Base-by-base conservation (phyloP, 2,797 vertebrate genomes). In the Mormyrus hasselquistii region DNA sequence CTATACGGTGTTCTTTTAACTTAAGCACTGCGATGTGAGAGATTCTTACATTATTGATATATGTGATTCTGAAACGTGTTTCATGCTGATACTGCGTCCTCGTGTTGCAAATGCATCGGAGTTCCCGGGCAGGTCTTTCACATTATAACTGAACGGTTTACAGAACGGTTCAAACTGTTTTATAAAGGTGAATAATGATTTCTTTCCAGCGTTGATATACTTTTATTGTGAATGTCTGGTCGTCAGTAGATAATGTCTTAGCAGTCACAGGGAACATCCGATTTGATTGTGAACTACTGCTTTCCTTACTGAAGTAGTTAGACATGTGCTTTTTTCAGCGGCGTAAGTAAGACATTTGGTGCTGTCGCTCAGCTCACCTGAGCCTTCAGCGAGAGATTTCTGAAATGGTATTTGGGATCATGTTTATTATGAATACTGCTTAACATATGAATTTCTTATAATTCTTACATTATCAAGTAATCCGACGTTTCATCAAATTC, bases 21-120 rank as follows among this genome's bases (percentile, higher is more conserved):
- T 47, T 76, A 19, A 34, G 6, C 47, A 76, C 59, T 41, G 87
- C 47, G 34, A 2, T 16, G 52, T 82, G 76, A 47, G 41, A 85
- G 44, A 85, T 52, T 44, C 49, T 22, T 85, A 50, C 82, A 85
- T 85, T 85, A 85, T 85, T 85, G 49, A 85, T 85, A 85, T 25
- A 85, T 0, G 22, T 85, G 49, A 25, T 85, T 52, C 44, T 12
- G 49, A 85, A 50, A 85, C n/a, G 82, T 22, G 82, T 50, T 49
- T 84, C 44, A 29, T 84, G n/a, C 22, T 85, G 47, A 25, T 85
- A 52, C 25, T 16, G 47, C 44, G 49, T 85, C 49, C 47, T 85
- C 41, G 19, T 3, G 44, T 85, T 85, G 82, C 82, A 52, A 85
- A 12, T 85, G 82, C 44, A 29, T 25, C 22, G 47, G 41, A 85